Conservation (phyloP, 1,140 invertebrate species). For the Aleiodes sp. region DNA sequence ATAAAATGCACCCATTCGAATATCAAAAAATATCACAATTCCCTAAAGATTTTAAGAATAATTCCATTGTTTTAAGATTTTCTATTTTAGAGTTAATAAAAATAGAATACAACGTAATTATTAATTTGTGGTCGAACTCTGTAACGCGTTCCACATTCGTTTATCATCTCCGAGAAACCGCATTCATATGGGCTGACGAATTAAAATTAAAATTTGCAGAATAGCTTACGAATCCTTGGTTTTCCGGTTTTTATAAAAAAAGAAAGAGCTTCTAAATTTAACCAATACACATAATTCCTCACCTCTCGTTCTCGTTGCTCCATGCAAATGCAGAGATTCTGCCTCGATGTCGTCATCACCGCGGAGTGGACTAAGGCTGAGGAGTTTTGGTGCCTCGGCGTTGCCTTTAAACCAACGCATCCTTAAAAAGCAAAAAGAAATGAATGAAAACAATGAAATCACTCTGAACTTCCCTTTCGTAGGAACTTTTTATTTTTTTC, state of each 20-base stretch:
- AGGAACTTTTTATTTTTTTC: neutral
- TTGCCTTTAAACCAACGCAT: slow-evolving; percentile 79
- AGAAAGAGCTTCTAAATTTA: neutral
- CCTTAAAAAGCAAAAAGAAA: slow-evolving; percentile 46
- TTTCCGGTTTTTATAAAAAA: neutral
- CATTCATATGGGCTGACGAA: no score
- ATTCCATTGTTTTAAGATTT: no score
- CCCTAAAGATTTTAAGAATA: no score
- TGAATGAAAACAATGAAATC: slow-evolving; percentile 9
- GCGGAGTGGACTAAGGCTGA: slow-evolving; percentile 74
- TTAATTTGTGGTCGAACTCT: neutral
- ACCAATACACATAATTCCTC: slow-evolving; percentile 34
- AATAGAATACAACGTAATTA: no score
- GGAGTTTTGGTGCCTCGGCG: slow-evolving; percentile 73
- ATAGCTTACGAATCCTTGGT: no score
- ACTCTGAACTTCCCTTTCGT: neutral
- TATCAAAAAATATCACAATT: no score
- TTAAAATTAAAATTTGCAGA: no score
- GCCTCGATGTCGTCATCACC: slow-evolving; percentile 61
- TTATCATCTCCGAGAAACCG: no score
- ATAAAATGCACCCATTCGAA: no score
- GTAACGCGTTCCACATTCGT: neutral
- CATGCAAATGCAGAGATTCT: slow-evolving; percentile 55
- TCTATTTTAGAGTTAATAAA: no score
- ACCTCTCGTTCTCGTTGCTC: slow-evolving; percentile 58